phyloP scores from a whole-genome alignment of 1,140 invertebrate genomes.

The Dendrolimus kikuchii region DNA sequence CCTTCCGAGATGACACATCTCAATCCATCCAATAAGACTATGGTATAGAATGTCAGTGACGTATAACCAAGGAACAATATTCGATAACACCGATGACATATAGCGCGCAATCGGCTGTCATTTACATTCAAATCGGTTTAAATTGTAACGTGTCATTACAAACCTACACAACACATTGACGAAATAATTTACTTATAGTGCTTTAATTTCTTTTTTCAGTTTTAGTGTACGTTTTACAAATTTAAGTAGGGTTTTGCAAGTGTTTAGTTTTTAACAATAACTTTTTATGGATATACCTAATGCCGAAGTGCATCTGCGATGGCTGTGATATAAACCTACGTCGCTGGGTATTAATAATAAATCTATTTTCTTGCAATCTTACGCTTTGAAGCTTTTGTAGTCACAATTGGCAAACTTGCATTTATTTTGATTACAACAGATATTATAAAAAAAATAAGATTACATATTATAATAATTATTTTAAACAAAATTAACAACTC shows the following conservation, averaged over 20 bases:
- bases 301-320: conserved; percentile 54
- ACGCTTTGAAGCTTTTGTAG: conserved; percentile 35
- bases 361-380: conserved; percentile 8
- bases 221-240: conserved; percentile 3
- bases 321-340: conserved; percentile 57
- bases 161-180: too few relatives aligned
- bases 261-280: conserved; percentile 27
- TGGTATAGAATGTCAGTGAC: conserved; percentile 32
- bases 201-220: conserved; percentile 16
- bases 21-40: conserved; percentile 36
- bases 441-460: too few relatives aligned
- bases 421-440: not conserved
- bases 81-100: conserved; percentile 1
- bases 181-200: conserved; percentile 5
- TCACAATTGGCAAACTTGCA: conserved; percentile 26
- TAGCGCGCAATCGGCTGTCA: conserved; percentile 19
- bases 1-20: conserved; percentile 52
- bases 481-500: too few relatives aligned
- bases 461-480: too few relatives aligned
- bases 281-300: conserved; percentile 49
- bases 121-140: conserved; percentile 29
- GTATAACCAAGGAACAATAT: conserved; percentile 10
- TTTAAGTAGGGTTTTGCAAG: conserved; percentile 15
- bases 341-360: conserved; percentile 47
- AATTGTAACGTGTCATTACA: conserved; percentile 9